Evolutionary conservation across 2,113 vertebrate genomes (phyloP).

Genomic region (Bucco capensis): DNA sequence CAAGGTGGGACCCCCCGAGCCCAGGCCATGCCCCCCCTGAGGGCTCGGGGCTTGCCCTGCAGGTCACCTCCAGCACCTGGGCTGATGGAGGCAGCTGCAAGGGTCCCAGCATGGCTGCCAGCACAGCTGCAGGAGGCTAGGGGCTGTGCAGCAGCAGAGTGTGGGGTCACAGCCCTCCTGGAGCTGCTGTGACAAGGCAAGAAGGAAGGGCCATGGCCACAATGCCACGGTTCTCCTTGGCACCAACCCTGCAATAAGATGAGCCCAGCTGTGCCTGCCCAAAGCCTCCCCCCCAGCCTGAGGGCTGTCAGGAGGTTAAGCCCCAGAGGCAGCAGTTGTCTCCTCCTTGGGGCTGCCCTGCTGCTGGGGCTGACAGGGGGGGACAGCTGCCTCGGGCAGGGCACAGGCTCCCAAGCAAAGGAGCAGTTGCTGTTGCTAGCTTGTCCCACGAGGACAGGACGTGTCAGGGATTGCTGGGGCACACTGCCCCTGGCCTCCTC

Average conservation of each 20-base stretch:
- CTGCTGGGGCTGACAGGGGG: background rate
- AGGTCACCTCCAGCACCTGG: background rate
- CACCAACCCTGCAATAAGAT: background rate
- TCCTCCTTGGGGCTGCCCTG: background rate
- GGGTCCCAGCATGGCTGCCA: no score
- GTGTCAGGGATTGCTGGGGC: rapidly evolving
- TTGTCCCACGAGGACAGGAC: rapidly evolving
- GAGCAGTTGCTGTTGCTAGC: background rate
- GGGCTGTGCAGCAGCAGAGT: background rate
- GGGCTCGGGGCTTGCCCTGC: background rate
- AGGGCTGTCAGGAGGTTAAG: background rate
- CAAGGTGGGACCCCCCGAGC: background rate
- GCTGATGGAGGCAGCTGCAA: background rate
- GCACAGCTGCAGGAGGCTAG: rapidly evolving
- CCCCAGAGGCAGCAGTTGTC: background rate
- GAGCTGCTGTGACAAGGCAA: background rate
- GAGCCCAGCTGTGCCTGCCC: background rate
- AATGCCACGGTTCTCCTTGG: background rate
- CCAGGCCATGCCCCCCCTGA: background rate
- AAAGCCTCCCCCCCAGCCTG: background rate
- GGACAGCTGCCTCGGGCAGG: background rate
- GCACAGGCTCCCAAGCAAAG: background rate
- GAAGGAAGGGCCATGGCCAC: no score
- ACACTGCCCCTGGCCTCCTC: rapidly evolving
- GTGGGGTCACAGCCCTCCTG: background rate